Evolutionary conservation across 2,888 invertebrate genomes (phyloP).

Genomic region (Cyrtodaria siliqua): DNA sequence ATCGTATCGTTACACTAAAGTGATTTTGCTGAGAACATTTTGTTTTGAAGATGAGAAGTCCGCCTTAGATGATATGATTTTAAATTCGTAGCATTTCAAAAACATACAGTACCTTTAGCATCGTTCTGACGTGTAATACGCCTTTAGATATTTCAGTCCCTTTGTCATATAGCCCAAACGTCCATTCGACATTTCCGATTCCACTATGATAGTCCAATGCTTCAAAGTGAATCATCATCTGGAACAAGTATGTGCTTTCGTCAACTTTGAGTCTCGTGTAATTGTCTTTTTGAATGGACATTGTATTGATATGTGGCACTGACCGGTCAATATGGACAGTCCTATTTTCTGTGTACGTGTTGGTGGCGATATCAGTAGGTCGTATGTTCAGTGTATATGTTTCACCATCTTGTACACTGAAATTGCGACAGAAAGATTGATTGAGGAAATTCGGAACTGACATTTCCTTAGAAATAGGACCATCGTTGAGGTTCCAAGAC

Average conservation of each 20-base stretch:
- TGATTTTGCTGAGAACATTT: too few relatives aligned
- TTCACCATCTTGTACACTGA: conserved; percentile 51
- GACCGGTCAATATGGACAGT: conserved; percentile 55
- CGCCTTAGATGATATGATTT: too few relatives aligned
- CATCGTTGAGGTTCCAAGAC: conserved; percentile 10
- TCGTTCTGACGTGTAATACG: too few relatives aligned
- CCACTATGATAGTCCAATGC: conserved; percentile 67
- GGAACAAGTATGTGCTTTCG: conserved; percentile 57
- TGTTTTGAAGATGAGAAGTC: too few relatives aligned
- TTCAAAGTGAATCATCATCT: conserved; percentile 54
- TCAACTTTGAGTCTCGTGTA: conserved; percentile 60
- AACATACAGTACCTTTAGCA: too few relatives aligned
- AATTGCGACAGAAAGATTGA: conserved; percentile 37
- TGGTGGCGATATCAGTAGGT: conserved; percentile 52
- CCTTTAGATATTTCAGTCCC: too few relatives aligned
- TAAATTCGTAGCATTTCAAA: too few relatives aligned
- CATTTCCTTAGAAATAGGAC: background rate
- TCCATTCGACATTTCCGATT: conserved; percentile 49
- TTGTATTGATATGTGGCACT: conserved; percentile 55
- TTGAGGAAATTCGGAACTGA: conserved; percentile 28
- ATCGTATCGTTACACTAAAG: too few relatives aligned
- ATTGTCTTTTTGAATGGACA: conserved; percentile 56
- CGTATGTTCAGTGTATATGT: conserved; percentile 42
- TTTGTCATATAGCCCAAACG: conserved; percentile 43
- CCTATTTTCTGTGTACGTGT: conserved; percentile 39